phyloP scores from a whole-genome alignment of 2,113 vertebrate genomes.

The Trematocara marginatum region DNA sequence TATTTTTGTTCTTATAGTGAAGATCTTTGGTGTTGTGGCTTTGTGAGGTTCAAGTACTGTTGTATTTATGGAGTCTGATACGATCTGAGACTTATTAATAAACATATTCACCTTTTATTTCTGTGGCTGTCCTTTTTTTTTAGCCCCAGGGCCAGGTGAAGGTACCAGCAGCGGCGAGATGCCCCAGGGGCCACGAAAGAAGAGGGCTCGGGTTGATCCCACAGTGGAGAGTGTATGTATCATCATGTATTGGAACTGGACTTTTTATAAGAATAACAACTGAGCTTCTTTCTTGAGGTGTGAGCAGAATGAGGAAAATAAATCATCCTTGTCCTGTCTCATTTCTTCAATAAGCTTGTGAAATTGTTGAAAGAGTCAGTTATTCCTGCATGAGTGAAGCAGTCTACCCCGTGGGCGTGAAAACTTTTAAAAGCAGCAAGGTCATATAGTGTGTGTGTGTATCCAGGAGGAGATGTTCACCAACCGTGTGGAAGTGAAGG shows the following conservation, averaged over 20 bases:
- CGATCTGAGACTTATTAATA: not conserved
- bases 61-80: not conserved
- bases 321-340: not conserved
- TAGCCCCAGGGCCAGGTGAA: slow-evolving; percentile 89
- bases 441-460: not conserved
- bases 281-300: not conserved
- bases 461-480: slow-evolving; percentile 93
- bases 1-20: not conserved
- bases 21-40: not conserved
- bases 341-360: not conserved
- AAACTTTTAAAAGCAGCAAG: not conserved
- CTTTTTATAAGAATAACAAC: not conserved
- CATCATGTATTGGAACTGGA: not conserved
- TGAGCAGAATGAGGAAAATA: not conserved
- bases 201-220: slow-evolving; percentile 92
- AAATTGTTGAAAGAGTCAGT: not conserved
- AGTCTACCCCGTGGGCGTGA: not conserved
- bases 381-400: not conserved
- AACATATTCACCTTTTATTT: not conserved
- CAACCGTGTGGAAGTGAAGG: slow-evolving; percentile 97
- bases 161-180: slow-evolving; percentile 90
- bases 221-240: slow-evolving; percentile 90
- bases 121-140: not conserved
- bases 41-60: not conserved
- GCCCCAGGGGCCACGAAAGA: slow-evolving; percentile 93